Conservation (phyloP, 2,888 invertebrate genomes). For the Allophyes oxyacanthae region DNA sequence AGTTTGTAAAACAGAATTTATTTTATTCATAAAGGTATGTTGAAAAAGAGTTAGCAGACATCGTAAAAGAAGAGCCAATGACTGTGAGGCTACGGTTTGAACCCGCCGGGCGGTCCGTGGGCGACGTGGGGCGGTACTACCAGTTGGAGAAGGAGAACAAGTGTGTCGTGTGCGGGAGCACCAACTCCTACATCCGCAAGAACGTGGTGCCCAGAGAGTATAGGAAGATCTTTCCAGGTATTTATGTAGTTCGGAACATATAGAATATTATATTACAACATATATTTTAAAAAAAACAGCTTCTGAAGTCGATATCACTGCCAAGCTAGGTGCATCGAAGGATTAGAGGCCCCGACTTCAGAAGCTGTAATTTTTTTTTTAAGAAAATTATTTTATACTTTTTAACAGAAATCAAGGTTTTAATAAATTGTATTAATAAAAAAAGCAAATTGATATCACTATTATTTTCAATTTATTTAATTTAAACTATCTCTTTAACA, state of each 20-base stretch:
- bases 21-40: slow-evolving; percentile 80
- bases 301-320: too few species aligned
- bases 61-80: slow-evolving; percentile 85
- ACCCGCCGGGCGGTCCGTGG: slow-evolving; percentile 92
- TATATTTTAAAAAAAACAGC: too few species aligned
- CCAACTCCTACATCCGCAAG: slow-evolving; percentile 92
- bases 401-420: too few species aligned
- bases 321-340: too few species aligned
- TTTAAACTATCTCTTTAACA: too few species aligned
- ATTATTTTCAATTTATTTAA: too few species aligned
- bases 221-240: slow-evolving; percentile 92
- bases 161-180: slow-evolving; percentile 94
- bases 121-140: slow-evolving; percentile 93
- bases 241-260: slow-evolving; percentile 46
- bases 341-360: too few species aligned
- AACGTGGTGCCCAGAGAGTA: slow-evolving; percentile 96
- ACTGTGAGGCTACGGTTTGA: slow-evolving; percentile 93
- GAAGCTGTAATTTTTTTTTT: too few species aligned
- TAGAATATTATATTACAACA: too few species aligned
- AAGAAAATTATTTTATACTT: too few species aligned
- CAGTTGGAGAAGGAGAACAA: slow-evolving; percentile 92
- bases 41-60: slow-evolving; percentile 82
- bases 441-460: too few species aligned
- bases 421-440: too few species aligned
- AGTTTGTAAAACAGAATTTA: neutral